A percentile compares a stretch with the other conserved stretches of the same genome.
Conservation (phyloP, 2,113 vertebrate species). For the Myiopsitta monachus region DNA sequence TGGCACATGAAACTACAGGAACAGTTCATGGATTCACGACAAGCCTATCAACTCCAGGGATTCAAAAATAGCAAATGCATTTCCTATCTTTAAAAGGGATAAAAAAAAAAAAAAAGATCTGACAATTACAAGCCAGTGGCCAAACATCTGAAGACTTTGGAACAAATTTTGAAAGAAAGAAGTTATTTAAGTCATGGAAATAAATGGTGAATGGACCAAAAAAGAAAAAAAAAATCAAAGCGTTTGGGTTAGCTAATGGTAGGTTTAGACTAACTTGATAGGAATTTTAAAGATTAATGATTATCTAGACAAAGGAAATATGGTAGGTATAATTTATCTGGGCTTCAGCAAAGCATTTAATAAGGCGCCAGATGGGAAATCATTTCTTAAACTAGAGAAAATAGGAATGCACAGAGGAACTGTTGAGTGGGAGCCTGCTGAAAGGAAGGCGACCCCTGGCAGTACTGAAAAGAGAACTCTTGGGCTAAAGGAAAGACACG, state of each 20-base stretch:
- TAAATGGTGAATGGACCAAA: not conserved
- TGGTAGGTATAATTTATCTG: constrained; percentile 22
- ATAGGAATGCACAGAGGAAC: not conserved
- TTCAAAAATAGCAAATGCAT: not conserved
- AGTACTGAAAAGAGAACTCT: not conserved
- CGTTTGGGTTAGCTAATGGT: not conserved
- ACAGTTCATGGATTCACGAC: not conserved
- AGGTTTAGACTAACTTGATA: not conserved
- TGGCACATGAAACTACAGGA: not conserved
- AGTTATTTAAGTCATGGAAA: not conserved
- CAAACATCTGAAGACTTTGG: not conserved
- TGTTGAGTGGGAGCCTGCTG: not conserved
- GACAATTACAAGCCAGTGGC: constrained; percentile 4
- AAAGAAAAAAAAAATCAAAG: not conserved
- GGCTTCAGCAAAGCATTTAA: constrained; percentile 46
- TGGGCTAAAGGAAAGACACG: not conserved
- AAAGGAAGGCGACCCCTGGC: not conserved
- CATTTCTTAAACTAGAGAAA: constrained; percentile 13
- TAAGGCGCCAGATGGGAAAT: constrained; percentile 22
- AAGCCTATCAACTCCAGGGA: not conserved
- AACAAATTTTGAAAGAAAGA: constrained; percentile 20
- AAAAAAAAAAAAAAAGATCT: not conserved
- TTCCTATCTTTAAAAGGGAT: not conserved
- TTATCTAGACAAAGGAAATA: constrained; percentile 46
- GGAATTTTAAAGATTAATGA: constrained; percentile 14